phyloP scores from a whole-genome alignment of 2,113 vertebrate species.

The Odocoileus virginianus region DNA sequence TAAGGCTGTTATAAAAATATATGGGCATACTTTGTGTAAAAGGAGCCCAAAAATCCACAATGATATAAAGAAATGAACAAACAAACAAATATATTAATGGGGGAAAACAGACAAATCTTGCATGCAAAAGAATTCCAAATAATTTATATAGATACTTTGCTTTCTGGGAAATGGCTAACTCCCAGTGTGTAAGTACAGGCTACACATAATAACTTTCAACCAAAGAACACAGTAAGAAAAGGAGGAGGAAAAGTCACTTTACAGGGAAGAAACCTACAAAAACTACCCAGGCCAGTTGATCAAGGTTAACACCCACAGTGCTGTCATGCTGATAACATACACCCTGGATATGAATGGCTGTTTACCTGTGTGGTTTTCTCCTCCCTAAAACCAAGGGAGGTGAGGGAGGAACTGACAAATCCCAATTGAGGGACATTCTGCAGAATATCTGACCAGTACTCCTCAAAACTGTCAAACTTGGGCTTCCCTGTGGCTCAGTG shows the following conservation, averaged over 20 bases:
- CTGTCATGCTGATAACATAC: background rate
- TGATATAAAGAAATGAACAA: background rate
- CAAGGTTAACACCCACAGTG: background rate
- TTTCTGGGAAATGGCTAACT: background rate
- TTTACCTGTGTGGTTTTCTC: background rate
- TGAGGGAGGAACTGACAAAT: background rate
- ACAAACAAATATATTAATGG: background rate
- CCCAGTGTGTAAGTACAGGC: background rate
- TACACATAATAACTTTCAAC: background rate
- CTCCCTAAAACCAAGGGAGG: background rate
- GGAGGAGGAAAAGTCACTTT: background rate
- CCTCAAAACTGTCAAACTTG: background rate
- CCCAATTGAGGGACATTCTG: background rate
- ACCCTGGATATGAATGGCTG: background rate
- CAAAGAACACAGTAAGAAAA: background rate
- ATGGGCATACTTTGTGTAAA: background rate
- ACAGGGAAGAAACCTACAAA: background rate
- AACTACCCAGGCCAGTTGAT: background rate
- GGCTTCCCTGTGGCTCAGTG: background rate
- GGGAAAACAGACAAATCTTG: background rate
- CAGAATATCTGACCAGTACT: background rate
- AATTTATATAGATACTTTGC: background rate
- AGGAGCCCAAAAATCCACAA: background rate
- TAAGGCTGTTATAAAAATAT: background rate
- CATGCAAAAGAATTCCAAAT: background rate